Base-by-base conservation (phyloP, 2,797 vertebrate genomes). In the Anisognathus igniventris region DNA sequence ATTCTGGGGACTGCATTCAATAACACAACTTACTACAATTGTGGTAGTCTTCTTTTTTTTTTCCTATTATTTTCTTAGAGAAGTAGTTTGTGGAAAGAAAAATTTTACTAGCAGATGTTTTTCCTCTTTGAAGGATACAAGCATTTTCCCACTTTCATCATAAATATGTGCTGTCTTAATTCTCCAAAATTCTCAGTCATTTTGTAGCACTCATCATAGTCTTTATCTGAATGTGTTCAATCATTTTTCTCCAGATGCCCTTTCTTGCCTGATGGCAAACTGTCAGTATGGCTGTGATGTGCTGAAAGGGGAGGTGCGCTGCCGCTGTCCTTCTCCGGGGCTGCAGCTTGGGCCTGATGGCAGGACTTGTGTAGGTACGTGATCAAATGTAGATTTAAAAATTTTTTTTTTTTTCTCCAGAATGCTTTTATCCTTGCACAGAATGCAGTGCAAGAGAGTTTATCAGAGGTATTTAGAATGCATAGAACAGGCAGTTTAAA, bases 261-360 rank as follows among this genome's bases (percentile, higher is more conserved):
- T 98, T 56, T 98, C 98, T 2, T 99, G 99, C 93, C 98, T 98
- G 20, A 98, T 99, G 99, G 99, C 99, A 50, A 99, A 99, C 97
- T 99, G 99, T 93, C 99, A 99, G 97, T 99, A 99, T 17, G 99
- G 99, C 96, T 99, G 99, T 54, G 99, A 99, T 24, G 97, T 99
- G 17, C 96, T 98, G 95, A 99, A 99, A 96, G 99, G 99, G 70
- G 98, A 99, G 65, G 98, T 99, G 23, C 98, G 97, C 67, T 99
- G 99, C 96, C 99, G 98, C 91, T 99, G 99, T 92, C 99, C 99
- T 10, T 99, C 99, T 8, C 99, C 99, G 3, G 99, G 99, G 33
- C 98, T 99, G 61, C 99, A 99, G 97, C 98, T 99, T 45, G 99
- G 98, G 79, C 97, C 98, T 2, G 99, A 99, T 64, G 98, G 99